A percentile compares a stretch with the other conserved stretches of the same genome.
phyloP scores from a whole-genome alignment of 2,888 invertebrate genomes.

The Emmelina monodactyla region DNA sequence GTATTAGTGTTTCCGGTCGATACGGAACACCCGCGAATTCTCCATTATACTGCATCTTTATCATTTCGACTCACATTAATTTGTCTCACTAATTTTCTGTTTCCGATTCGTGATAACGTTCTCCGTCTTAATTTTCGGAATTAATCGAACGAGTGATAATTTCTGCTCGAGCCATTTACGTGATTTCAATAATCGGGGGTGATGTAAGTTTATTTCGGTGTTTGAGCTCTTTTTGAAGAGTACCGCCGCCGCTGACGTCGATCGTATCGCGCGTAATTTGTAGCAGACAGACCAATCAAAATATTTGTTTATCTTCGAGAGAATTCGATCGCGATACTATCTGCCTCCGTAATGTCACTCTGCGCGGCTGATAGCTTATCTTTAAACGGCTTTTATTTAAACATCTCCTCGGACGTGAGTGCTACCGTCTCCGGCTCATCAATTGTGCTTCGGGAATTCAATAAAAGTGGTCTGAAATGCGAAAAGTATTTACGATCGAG shows the following conservation, averaged over 20 bases:
- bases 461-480: slow-evolving; percentile 15
- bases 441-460: slow-evolving; percentile 14
- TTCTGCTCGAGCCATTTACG: too few species aligned
- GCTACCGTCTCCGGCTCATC: slow-evolving; percentile 6
- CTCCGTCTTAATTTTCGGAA: too few species aligned
- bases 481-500: slow-evolving; percentile 14
- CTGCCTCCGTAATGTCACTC: slow-evolving; percentile 35
- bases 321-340: slow-evolving; percentile 36
- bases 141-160: too few species aligned
- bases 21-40: slow-evolving; percentile 5
- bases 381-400: slow-evolving; percentile 24
- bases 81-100: too few species aligned
- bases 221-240: slow-evolving; percentile 7
- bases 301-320: slow-evolving; percentile 42
- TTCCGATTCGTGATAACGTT: too few species aligned
- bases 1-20: slow-evolving; percentile 3
- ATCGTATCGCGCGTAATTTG: slow-evolving; percentile 46
- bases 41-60: too few species aligned
- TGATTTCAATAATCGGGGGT: too few species aligned
- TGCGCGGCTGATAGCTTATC: slow-evolving; percentile 36
- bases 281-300: slow-evolving; percentile 42
- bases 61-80: too few species aligned
- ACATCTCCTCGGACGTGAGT: slow-evolving; percentile 19
- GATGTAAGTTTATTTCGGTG: too few species aligned
- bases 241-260: slow-evolving; percentile 18